Evolutionary conservation across 1,140 invertebrate genomes (phyloP), one percentile per base, ranked within the genome.

Genomic region (Orchestia grillus): DNA sequence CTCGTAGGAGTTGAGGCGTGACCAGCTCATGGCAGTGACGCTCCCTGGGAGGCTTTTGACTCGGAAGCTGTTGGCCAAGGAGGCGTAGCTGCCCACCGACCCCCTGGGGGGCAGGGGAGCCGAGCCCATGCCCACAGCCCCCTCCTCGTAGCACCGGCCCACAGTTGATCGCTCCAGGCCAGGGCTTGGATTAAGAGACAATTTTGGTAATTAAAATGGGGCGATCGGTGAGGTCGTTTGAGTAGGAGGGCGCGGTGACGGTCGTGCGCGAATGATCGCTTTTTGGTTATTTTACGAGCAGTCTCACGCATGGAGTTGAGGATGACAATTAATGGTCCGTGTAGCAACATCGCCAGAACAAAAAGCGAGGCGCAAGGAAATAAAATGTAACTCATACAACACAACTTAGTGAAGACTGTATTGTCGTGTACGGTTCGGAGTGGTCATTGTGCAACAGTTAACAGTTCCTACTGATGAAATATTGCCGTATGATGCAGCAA

Each of bases 1-100:
- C 77, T 97, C 96, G 57, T 96, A 97, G 90, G 96, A 96, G 44
- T 95, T 96, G 87, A 96, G 96, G 6, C 96, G 45, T 23, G 96
- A 97, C 36, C 95, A 96, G 96, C 96, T 97, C 95, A 97, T 96
- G 36, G 96, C 62, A 90, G 96, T 96, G 4, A 96, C 96, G 90
- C 96, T 96, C 8, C 96, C 96, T 0, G 96, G 96, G 19, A 97
- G 47, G 44, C 96, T 97, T 57, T 96, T 96, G 44, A 97, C 96
- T 95, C 96, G 95, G 96, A 96, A 96, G 96, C 96, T 96, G 95
- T 96, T 96, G 96, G 96, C 96, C 44, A 96, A 95, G 91, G 96
- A 96, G 44, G 96, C 96, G 96, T 96, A 96, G 45, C 96, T 96
- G 15, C 96, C 96, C 40, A 96, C 94, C 44, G 96, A 96, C 23